Percentiles rank a stretch among this genome's conserved stretches.
Conservation (phyloP, 2,888 invertebrate genomes). For the Steinernema carpocapsae region DNA sequence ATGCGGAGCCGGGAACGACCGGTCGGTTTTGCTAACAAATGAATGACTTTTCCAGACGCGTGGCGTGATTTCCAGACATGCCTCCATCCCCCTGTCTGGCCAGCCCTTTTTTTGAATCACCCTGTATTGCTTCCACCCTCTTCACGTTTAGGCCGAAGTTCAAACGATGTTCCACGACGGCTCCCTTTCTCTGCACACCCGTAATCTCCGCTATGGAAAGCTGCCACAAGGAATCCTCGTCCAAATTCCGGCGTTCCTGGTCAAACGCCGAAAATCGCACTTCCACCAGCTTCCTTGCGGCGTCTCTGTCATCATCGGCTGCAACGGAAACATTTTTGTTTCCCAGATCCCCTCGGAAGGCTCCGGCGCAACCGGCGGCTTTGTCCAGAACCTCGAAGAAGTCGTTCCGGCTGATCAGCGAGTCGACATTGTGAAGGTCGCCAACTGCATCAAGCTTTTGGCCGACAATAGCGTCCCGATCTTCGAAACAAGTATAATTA, state of each 20-base stretch:
- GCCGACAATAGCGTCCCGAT: constrained; percentile 86
- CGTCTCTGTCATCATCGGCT: constrained; percentile 88
- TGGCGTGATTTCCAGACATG: no score
- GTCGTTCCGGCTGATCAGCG: constrained; percentile 71
- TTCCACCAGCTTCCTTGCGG: constrained; percentile 92
- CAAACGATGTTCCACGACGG: constrained; percentile 91
- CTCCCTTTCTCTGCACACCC: constrained; percentile 87
- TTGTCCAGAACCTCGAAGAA: constrained; percentile 78
- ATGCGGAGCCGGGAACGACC: no score
- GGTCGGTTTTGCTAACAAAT: no score
- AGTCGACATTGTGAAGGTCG: constrained; percentile 71
- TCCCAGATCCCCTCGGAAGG: constrained; percentile 48
- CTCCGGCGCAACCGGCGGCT: constrained; percentile 75
- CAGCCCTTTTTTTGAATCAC: no score
- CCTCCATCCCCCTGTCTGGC: no score
- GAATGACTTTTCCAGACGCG: no score
- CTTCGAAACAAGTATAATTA: constrained; percentile 86
- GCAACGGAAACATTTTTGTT: constrained; percentile 75
- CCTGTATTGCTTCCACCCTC: no score
- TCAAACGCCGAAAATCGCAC: constrained; percentile 91
- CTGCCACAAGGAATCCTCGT: constrained; percentile 72
- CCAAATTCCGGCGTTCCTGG: constrained; percentile 83
- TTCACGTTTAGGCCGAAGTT: constrained; percentile 76
- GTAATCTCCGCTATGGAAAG: constrained; percentile 96
- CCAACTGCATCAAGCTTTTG: constrained; percentile 86